Percentiles rank a stretch among this genome's conserved stretches.
These are phyloP conservation scores for Peromyscus polionotus DNA, from an alignment of 2,113 vertebrate species.

Conservation along the genomic window DNA sequence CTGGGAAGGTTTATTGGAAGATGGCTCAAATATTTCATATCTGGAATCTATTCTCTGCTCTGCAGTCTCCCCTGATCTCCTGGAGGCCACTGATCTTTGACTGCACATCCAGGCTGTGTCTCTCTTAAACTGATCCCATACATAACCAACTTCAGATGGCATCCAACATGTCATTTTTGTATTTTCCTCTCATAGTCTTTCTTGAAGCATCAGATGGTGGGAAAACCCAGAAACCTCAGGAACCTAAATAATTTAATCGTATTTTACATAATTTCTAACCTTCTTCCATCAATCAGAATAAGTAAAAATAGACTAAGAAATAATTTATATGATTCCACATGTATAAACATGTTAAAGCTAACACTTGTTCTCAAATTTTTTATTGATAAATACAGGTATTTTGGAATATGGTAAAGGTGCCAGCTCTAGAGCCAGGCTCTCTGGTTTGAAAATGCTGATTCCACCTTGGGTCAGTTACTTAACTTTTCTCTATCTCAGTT, in stretches of 20 bases:
- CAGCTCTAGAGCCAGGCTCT: background rate
- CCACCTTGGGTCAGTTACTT: background rate
- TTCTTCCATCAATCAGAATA: background rate
- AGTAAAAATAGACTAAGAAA: background rate
- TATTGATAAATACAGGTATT: constrained; percentile 1
- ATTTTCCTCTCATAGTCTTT: background rate
- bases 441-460: constrained; percentile 13
- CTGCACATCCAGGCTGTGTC: background rate
- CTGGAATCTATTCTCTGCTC: background rate
- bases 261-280: background rate
- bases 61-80: background rate
- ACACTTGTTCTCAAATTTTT: background rate
- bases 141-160: background rate
- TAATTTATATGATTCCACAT: background rate
- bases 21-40: background rate
- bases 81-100: background rate
- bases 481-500: background rate
- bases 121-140: background rate
- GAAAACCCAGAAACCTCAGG: constrained; percentile 22
- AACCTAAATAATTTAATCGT: background rate
- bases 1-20: background rate
- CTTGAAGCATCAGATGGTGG: background rate
- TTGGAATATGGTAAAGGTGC: background rate
- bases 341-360: background rate
- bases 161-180: background rate